Conservation (phyloP, 1,140 invertebrate genomes). For the Neodiprion pinetum region DNA sequence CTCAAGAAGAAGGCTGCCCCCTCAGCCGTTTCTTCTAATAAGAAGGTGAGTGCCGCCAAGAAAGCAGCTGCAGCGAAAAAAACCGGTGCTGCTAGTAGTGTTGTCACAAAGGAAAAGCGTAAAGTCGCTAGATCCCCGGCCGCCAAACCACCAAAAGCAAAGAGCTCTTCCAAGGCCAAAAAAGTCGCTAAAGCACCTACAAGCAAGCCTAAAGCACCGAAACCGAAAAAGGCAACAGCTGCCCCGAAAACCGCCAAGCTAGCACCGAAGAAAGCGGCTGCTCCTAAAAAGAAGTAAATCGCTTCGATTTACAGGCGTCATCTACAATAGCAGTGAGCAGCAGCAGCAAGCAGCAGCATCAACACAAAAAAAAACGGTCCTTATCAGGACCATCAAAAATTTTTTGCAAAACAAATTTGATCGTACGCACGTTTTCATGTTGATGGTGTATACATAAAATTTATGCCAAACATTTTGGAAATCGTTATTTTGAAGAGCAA, state of each 20-base stretch:
- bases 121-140: conserved; percentile 29
- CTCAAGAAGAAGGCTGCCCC: conserved; percentile 47
- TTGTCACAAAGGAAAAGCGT: conserved; percentile 21
- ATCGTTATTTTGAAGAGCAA: too few species aligned
- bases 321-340: background rate
- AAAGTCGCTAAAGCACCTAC: conserved; percentile 14
- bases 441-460: too few species aligned
- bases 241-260: conserved; percentile 21
- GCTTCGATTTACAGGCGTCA: background rate
- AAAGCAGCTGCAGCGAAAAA: conserved; percentile 35
- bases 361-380: background rate
- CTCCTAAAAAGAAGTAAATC: conserved; percentile 24
- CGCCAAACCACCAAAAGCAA: conserved; percentile 32
- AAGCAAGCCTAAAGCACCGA: background rate
- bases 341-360: background rate
- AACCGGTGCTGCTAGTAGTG: conserved; percentile 21
- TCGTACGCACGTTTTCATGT: too few species aligned
- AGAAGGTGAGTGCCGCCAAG: conserved; percentile 35
- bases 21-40: conserved; percentile 6
- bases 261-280: conserved; percentile 23
- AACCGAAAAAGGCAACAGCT: conserved; percentile 17
- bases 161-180: conserved; percentile 24
- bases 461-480: too few species aligned
- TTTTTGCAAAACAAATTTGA: background rate
- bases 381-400: background rate